phyloP scores from a whole-genome alignment of 2,797 vertebrate species.

The Myotis myotis region DNA sequence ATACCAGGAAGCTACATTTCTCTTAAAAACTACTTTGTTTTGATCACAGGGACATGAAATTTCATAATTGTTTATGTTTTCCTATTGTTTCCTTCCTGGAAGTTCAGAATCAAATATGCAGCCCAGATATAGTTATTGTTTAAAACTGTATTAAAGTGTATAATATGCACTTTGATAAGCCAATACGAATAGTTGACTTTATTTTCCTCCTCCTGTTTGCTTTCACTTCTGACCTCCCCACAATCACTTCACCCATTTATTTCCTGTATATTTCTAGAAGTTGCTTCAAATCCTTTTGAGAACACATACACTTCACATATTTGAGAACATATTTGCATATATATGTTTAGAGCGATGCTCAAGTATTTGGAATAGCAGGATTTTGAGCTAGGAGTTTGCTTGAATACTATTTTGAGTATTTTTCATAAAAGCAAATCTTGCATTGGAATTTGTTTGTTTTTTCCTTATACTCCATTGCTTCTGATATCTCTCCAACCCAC shows the following conservation, averaged over 20 bases:
- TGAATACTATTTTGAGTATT: not conserved
- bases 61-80: constrained; percentile 36
- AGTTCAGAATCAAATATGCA: constrained; percentile 21
- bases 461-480: not conserved
- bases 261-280: constrained; percentile 3
- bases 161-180: not conserved
- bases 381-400: constrained; percentile 2
- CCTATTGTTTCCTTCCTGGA: not conserved
- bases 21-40: constrained; percentile 49
- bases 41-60: constrained; percentile 3
- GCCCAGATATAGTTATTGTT: not conserved
- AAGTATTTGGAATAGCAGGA: constrained; percentile 9
- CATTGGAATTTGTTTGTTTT: constrained; percentile 17
- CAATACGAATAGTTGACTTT: not conserved
- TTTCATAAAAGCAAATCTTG: constrained; percentile 23
- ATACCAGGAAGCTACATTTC: constrained; percentile 32
- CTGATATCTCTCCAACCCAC: not conserved
- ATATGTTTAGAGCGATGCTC: not conserved
- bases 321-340: not conserved
- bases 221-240: constrained; percentile 4
- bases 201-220: constrained; percentile 22
- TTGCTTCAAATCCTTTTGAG: not conserved
- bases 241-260: constrained; percentile 26
- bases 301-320: not conserved
- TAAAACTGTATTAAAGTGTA: not conserved